Base-by-base conservation (phyloP, 2,888 invertebrate genomes). In the Morpho deidamia region DNA sequence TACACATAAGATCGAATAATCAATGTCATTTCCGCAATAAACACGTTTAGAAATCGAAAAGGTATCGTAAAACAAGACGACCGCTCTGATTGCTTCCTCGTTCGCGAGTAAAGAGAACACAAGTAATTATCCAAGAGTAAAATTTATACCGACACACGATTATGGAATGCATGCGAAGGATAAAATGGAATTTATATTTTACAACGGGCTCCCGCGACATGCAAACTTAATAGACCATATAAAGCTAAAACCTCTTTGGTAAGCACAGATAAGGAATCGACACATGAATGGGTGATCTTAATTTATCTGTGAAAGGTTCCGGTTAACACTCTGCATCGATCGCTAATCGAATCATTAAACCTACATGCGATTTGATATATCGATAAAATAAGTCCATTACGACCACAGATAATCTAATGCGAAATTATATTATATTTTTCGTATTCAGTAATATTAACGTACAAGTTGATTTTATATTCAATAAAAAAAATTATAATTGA, bases 281-380 rank as follows among this genome's bases (percentile, higher is more conserved):
- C 85, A 67, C 76, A 78, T 88, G 84, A 87, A 88, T 87, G 78
- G 87, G 79, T 83, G 84, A 81, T 86, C 83, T 85, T 86, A 85
- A 87, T 83, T 85, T 83, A 85, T 80, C 77, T 75, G 74, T 75
- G 79, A 79, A 74, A 76, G 78, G 78, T 81, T 80, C 79, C 81
- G 81, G 76, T 77, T 79, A 80, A 79, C 79, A 81, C 78, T 78
- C 70, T 56, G 65, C 72, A 73, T 75, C 75, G 76, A 74, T 74
- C 71, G 75, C 76, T 81, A 81, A 83, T 83, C 81, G 80, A 83
- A 79, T 82, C 76, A 76, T 74, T 74, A 74, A 65, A 64, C 74
- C 74, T 78, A 80, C 74, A 76, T 75, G 74, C 77, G 78, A 83
- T 85, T 79, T 80, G 74, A 74, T 72, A 72, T 58, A 63, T 60